Evolutionary conservation across 2,888 invertebrate genomes (phyloP), one percentile per base, ranked within the genome.

Genomic region (Bhutanitis thaidina): DNA sequence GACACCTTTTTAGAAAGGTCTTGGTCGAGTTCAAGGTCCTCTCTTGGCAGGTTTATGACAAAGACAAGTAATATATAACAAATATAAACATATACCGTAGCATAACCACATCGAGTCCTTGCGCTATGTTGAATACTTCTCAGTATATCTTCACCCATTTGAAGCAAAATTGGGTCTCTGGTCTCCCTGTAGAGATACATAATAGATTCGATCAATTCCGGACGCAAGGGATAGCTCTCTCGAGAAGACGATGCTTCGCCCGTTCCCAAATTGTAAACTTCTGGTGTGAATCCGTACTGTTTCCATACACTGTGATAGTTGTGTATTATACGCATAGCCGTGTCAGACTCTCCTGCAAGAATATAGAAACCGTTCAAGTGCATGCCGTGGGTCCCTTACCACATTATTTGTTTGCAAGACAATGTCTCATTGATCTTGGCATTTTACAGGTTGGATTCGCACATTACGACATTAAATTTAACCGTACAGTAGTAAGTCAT

Each of bases 301-400:
- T 95, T 94, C 96, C 98, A 98, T 0, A 99, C 97, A 67, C 96
- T 95, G 73, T 98, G 97, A 80, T 99, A 99, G 81, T 98, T 98
- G 69, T 97, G 95, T 56, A 99, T 90, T 3, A 98, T 97, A 63
- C 96, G 95, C 93, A 98, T 94, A 0, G 97, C 99, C 59, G 95
- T 93, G 62, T 94, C 94, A 9, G 96, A 93, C 71, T 99, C 97
- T 5, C 99, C 97, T 90, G 37, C 37, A 40, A 35, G 29, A 38
- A 60, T 56, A 46, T 43, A n/a, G 20, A n/a, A 9, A 27, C 2
- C 8, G 8, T 5, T 27, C 5, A 27, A 27, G 27, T 20, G 20
- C 20, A 5, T 4, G 20, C n/a, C n/a, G n/a, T n/a, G n/a, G n/a
- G n/a, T n/a, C n/a, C n/a, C n/a, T n/a, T n/a, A n/a, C n/a, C n/a